A percentile compares a stretch with the other conserved stretches of the same genome.
phyloP scores from a whole-genome alignment of 2,888 invertebrate genomes.

The Drosophila infuscata region DNA sequence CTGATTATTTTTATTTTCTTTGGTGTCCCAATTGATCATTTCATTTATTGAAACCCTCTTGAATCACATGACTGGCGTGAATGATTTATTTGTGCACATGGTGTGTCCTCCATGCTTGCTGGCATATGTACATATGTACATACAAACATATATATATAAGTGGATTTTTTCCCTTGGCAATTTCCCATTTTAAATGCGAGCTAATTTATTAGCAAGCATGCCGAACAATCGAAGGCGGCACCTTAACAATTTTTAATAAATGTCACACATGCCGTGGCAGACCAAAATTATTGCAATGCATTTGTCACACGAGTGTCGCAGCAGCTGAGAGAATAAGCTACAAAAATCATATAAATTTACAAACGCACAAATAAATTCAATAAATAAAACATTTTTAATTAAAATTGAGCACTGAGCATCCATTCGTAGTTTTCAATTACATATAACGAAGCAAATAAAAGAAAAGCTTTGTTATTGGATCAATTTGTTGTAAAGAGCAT shows the following conservation, averaged over 20 bases:
- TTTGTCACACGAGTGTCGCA: slow-evolving; percentile 61
- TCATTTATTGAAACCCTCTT: slow-evolving; percentile 44
- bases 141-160: not conserved
- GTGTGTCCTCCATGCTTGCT: slow-evolving; percentile 17
- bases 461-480: not conserved
- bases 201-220: slow-evolving; percentile 70
- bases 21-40: slow-evolving; percentile 16
- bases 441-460: not conserved
- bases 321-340: slow-evolving; percentile 38
- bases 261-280: slow-evolving; percentile 68
- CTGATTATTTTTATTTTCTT: not conserved
- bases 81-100: slow-evolving; percentile 62
- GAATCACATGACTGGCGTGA: slow-evolving; percentile 35
- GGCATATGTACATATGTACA: slow-evolving; percentile 30
- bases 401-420: slow-evolving; percentile 48
- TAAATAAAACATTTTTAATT: slow-evolving; percentile 74
- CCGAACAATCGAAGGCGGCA: slow-evolving; percentile 49
- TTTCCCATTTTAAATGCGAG: slow-evolving; percentile 69
- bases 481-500: not conserved
- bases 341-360: slow-evolving; percentile 25
- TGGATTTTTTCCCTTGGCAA: slow-evolving; percentile 49
- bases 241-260: slow-evolving; percentile 74
- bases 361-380: slow-evolving; percentile 60
- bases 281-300: slow-evolving; percentile 74
- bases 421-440: slow-evolving; percentile 1